Conservation (phyloP, 1,140 invertebrate genomes). For the Cephus cinctus region DNA sequence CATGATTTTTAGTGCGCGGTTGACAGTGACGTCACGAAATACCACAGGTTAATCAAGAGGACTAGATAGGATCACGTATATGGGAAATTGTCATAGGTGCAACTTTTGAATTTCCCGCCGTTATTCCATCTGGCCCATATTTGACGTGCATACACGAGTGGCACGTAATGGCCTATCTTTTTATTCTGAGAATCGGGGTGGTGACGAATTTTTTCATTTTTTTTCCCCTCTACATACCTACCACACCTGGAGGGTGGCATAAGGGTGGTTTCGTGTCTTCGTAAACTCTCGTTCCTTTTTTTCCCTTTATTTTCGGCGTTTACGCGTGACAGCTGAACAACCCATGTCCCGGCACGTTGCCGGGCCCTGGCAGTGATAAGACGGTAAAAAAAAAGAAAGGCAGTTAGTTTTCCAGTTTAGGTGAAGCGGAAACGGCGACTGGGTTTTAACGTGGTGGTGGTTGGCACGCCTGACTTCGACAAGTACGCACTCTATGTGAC, state of each 20-base stretch:
- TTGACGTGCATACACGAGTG: too few relatives aligned
- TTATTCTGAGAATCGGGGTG: too few relatives aligned
- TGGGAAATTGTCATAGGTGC: too few relatives aligned
- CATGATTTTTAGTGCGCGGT: constrained; percentile 14
- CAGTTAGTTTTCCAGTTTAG: constrained; percentile 39
- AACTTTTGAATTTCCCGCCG: too few relatives aligned
- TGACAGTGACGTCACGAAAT: constrained; percentile 23
- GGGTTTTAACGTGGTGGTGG: constrained; percentile 7
- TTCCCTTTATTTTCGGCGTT: constrained; percentile 9
- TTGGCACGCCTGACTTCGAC: constrained; percentile 13
- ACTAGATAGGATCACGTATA: too few relatives aligned
- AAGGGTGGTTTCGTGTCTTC: too few relatives aligned
- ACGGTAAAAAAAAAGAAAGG: constrained; percentile 36
- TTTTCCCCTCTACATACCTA: not conserved
- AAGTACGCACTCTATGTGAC: too few relatives aligned
- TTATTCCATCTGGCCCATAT: too few relatives aligned
- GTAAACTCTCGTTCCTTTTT: too few relatives aligned
- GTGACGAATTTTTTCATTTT: too few relatives aligned
- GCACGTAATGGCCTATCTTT: too few relatives aligned
- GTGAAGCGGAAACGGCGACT: constrained; percentile 37
- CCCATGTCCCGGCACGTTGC: constrained; percentile 17
- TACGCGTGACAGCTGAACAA: constrained; percentile 33
- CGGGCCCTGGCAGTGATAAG: constrained; percentile 14
- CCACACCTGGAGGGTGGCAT: too few relatives aligned
- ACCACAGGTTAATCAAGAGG: constrained; percentile 23